Conservation (phyloP, 2,888 invertebrate genomes). For the Rotaria sp. region DNA sequence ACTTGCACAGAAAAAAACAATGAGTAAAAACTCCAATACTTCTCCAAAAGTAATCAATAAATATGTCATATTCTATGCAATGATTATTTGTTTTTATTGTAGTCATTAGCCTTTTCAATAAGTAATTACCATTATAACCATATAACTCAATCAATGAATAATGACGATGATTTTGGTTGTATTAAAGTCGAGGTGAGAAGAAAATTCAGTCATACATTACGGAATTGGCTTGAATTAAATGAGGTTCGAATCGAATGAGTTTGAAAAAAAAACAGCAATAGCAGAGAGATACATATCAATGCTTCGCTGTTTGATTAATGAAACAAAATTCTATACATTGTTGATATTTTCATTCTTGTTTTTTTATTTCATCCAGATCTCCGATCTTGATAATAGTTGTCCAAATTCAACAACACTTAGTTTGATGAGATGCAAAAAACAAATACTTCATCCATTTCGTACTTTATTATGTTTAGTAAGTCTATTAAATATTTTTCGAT, state of each 20-base stretch:
- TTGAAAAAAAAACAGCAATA: not conserved
- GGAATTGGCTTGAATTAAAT: not conserved
- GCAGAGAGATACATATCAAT: too few relatives aligned
- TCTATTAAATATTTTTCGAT: not conserved
- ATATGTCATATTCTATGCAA: not conserved
- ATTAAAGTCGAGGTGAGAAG: constrained; percentile 21
- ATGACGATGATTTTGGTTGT: not conserved
- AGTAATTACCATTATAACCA: not conserved
- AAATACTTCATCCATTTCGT: constrained; percentile 49
- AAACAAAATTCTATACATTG: not conserved
- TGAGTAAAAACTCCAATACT: not conserved
- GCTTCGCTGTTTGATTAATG: not conserved
- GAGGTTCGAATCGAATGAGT: not conserved
- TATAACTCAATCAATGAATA: not conserved
- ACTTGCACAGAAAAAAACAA: not conserved
- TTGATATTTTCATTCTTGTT: not conserved
- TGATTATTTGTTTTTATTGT: not conserved
- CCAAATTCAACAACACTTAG: constrained; percentile 49
- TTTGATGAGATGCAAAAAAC: constrained; percentile 48
- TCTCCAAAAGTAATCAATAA: not conserved
- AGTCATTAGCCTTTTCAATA: not conserved
- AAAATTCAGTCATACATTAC: not conserved
- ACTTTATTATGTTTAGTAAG: constrained; percentile 50
- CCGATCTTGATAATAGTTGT: constrained; percentile 47
- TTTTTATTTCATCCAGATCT: constrained; percentile 44